A percentile compares a stretch with the other conserved stretches of the same genome.
Conservation (phyloP, 2,113 vertebrate species). For the Thryonomys swinderianus region DNA sequence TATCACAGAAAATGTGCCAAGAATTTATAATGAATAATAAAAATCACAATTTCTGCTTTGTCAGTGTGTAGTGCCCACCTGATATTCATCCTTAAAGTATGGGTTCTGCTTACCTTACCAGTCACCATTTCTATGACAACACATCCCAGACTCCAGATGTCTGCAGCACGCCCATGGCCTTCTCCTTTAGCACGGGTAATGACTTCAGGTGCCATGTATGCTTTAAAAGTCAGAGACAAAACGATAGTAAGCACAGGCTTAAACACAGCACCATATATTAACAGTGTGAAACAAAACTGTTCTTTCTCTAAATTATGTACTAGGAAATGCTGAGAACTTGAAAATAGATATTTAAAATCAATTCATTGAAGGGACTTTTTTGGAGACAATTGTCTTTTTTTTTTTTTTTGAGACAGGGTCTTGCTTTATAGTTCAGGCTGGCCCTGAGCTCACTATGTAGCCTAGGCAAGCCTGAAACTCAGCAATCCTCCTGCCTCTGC, state of each 20-base stretch:
- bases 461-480: too few species aligned
- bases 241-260: rapidly evolving
- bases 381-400: too few species aligned
- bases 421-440: too few species aligned
- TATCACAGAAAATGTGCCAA: neutral
- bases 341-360: neutral
- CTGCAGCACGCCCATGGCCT: constrained; percentile 97
- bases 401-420: too few species aligned
- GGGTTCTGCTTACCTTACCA: constrained; percentile 91
- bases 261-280: neutral
- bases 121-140: constrained; percentile 99
- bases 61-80: rapidly evolving
- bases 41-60: rapidly evolving
- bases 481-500: too few species aligned
- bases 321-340: neutral
- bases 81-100: rapidly evolving
- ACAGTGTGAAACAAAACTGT: neutral
- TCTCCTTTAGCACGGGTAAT: constrained; percentile 99
- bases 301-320: neutral
- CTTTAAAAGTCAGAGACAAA: constrained; percentile 84
- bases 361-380: neutral
- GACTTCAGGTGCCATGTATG: constrained; percentile 99
- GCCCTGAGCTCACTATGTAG: too few species aligned
- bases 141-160: constrained; percentile 99
- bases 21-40: rapidly evolving